Base-by-base conservation (phyloP, 2,888 invertebrate genomes). In the Metacarcinus magister region DNA sequence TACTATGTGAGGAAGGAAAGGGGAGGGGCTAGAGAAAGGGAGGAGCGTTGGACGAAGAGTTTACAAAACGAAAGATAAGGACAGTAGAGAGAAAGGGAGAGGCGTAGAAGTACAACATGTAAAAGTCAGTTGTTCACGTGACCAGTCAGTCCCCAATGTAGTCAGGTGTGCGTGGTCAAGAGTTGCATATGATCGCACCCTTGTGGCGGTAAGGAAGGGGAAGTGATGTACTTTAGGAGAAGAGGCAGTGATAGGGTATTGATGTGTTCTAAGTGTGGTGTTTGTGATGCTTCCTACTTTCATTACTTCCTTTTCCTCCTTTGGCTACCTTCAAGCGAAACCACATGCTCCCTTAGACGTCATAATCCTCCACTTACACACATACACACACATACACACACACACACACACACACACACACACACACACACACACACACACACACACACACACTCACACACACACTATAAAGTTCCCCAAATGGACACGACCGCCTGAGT, bases 321-420 rank as follows among this genome's bases (percentile, higher is more conserved):
- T 13, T 48, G 0, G 39, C 19, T 16, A 32, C 32, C 19, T 19
- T 32, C 90, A 28, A 32, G 43, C n/a, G 4, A 32, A 90, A n/a
- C 4, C 32, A 28, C 90, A 28, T 32, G 43, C 90, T 32, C 28
- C 32, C 90, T 32, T 43, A 28, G 28, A 90, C 32, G 19, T 43
- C 32, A n/a, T 32, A 32, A 28, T 43, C n/a, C 90, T 4, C 89
- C 89, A 28, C 89, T 4, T 32, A 89, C 89, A 28, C 89, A 89
- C 89, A 28, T 32, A 28, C 89, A 28, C 28, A 89, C 89, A 28
- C 89, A 89, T 32, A 28, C 89, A 28, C 28, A 28, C 89, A 89
- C 89, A 28, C 89, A 89, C 89, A 28, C 89, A 28, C 89, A 89
- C 28, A 28, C 89, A 89, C 89, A 28, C 89, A 28, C 89, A 89